Conservation (phyloP, 2,888 invertebrate genomes). For the Andrena flavipes region DNA sequence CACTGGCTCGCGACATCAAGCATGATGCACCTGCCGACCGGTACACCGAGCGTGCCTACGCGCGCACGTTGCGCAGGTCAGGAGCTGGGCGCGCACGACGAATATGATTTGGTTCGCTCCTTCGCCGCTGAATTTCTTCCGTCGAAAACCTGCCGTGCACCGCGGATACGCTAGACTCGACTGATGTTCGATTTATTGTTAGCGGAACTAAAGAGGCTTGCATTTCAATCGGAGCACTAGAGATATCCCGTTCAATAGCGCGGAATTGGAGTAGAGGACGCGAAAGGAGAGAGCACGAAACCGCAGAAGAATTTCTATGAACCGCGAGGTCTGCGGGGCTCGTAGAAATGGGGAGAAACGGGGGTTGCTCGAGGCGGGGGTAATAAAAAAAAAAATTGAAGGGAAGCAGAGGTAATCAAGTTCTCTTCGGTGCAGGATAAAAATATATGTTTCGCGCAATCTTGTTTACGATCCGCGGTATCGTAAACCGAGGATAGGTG, state of each 20-base stretch:
- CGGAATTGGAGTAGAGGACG: too few species aligned
- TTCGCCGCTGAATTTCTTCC: too few species aligned
- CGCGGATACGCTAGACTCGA: too few species aligned
- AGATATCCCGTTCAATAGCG: too few species aligned
- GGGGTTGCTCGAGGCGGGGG: not conserved
- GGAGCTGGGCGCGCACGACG: constrained; percentile 22
- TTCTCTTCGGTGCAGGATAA: not conserved
- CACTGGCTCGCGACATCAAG: constrained; percentile 36
- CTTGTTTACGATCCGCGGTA: constrained; percentile 5
- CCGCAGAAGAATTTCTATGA: not conserved
- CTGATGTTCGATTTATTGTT: too few species aligned
- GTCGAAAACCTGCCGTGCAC: too few species aligned
- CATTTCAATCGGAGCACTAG: too few species aligned
- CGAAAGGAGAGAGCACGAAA: too few species aligned
- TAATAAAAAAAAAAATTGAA: not conserved
- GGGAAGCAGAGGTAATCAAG: not conserved
- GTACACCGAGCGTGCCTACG: constrained; percentile 15
- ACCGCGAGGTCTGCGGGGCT: too few species aligned
- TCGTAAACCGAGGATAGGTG: not conserved
- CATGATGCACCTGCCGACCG: constrained; percentile 38
- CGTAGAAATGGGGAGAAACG: not conserved
- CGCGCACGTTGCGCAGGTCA: constrained; percentile 59
- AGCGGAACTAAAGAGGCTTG: too few species aligned
- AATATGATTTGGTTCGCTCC: too few species aligned
- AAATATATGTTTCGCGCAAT: not conserved